These are phyloP conservation scores for Cheilosia impressa DNA, from an alignment of 2,888 invertebrate genomes.

Conservation along the genomic window DNA sequence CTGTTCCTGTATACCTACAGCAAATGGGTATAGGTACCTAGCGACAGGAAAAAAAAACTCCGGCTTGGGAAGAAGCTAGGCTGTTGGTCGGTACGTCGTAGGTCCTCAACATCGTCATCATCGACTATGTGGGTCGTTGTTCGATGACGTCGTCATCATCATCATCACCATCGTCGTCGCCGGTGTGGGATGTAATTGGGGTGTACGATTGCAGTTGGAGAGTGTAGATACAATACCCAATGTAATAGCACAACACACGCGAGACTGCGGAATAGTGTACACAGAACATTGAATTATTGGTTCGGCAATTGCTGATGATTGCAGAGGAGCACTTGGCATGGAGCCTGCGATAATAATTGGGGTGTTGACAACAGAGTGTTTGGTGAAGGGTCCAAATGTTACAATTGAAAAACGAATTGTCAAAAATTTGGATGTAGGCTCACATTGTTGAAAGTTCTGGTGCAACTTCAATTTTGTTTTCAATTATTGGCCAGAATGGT, in stretches of 20 bases:
- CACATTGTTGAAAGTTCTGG: too few relatives aligned
- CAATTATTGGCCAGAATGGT: too few relatives aligned
- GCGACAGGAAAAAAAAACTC: background rate
- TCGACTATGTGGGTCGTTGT: constrained; percentile 55
- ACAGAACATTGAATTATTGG: constrained; percentile 45
- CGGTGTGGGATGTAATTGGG: constrained; percentile 72
- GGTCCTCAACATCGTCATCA: constrained; percentile 46
- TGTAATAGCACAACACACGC: constrained; percentile 47
- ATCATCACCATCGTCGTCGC: constrained; percentile 16
- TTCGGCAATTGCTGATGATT: constrained; percentile 60
- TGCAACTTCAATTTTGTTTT: too few relatives aligned
- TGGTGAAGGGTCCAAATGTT: constrained; percentile 10
- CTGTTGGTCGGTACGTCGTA: constrained; percentile 8
- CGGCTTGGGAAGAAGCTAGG: constrained; percentile 3
- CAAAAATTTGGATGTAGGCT: too few relatives aligned
- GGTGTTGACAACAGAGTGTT: constrained; percentile 70
- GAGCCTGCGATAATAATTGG: constrained; percentile 58
- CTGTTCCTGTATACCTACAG: background rate
- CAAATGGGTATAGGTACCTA: background rate
- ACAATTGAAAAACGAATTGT: too few relatives aligned
- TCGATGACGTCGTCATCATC: constrained; percentile 40
- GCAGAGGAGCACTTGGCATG: constrained; percentile 18
- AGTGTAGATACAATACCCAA: background rate
- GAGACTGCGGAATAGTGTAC: constrained; percentile 29
- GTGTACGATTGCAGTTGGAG: constrained; percentile 42